Evolutionary conservation across 2,888 invertebrate species (phyloP).

Genomic region (Chesias legatella): DNA sequence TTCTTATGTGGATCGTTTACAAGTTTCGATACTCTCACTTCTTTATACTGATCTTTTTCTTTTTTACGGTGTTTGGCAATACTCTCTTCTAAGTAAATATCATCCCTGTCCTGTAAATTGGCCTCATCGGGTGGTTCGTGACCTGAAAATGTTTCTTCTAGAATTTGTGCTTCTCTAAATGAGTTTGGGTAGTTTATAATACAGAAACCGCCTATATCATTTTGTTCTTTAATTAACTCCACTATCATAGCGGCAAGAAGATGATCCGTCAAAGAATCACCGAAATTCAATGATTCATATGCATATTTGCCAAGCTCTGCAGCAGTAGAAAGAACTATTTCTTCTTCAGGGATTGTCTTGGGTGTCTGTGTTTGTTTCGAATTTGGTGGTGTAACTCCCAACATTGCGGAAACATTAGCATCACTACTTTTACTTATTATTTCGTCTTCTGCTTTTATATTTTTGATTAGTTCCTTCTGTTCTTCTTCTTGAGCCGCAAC

Average conservation of each 20-base stretch:
- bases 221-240: constrained; percentile 79
- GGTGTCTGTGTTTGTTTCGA: constrained; percentile 82
- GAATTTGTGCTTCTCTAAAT: constrained; percentile 77
- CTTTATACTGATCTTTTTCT: constrained; percentile 55
- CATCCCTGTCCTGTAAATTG: constrained; percentile 55
- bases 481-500: constrained; percentile 47
- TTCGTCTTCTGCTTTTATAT: constrained; percentile 59
- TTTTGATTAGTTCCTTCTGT: constrained; percentile 56
- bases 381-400: constrained; percentile 50
- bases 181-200: constrained; percentile 82
- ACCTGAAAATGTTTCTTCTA: constrained; percentile 82
- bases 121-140: constrained; percentile 62
- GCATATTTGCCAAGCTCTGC: constrained; percentile 80
- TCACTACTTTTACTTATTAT: constrained; percentile 46
- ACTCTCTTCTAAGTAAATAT: constrained; percentile 65
- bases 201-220: constrained; percentile 79
- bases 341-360: constrained; percentile 79
- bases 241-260: constrained; percentile 80
- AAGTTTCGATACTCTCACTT: constrained; percentile 68
- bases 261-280: constrained; percentile 77
- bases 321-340: constrained; percentile 66
- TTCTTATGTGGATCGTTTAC: constrained; percentile 74
- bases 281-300: constrained; percentile 75
- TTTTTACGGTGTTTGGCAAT: constrained; percentile 58
- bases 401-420: constrained; percentile 36